These are phyloP conservation scores for Sycophaga agraensis DNA, from an alignment of 1,140 invertebrate species.

Conservation along the genomic window DNA sequence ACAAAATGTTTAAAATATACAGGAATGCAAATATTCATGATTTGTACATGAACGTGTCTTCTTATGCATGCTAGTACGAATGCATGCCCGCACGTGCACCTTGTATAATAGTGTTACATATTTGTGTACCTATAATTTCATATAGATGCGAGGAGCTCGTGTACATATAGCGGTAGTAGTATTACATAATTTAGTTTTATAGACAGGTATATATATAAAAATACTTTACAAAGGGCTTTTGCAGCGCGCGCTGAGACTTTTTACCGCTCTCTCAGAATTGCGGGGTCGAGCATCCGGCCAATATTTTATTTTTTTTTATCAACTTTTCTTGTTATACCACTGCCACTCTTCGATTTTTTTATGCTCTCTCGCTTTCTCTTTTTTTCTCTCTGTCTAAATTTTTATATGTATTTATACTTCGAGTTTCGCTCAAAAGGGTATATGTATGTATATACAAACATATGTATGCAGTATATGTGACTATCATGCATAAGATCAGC, in stretches of 20 bases:
- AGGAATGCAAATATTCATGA: too few relatives aligned
- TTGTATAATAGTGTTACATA: neutral
- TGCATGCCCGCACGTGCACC: neutral
- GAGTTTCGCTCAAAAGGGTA: constrained; percentile 10
- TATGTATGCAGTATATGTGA: too few relatives aligned
- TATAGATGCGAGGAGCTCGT: too few relatives aligned
- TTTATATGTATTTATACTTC: neutral
- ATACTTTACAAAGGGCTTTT: constrained; percentile 23
- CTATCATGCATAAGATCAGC: too few relatives aligned
- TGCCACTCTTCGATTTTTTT: neutral
- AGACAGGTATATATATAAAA: constrained; percentile 22
- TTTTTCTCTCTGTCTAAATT: neutral
- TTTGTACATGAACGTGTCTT: too few relatives aligned
- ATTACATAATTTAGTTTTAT: constrained; percentile 10
- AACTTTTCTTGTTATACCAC: neutral
- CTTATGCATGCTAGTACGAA: too few relatives aligned
- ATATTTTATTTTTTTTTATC: neutral
- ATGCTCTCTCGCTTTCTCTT: neutral
- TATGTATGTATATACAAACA: too few relatives aligned
- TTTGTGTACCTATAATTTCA: too few relatives aligned
- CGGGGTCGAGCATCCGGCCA: neutral
- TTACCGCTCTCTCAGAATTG: neutral
- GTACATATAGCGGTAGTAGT: too few relatives aligned
- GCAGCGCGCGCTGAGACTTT: neutral
- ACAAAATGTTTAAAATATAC: too few relatives aligned